A percentile compares a stretch with the other conserved stretches of the same genome.
Conservation (phyloP, 1,140 invertebrate genomes). For the Drosophila ohnishii region DNA sequence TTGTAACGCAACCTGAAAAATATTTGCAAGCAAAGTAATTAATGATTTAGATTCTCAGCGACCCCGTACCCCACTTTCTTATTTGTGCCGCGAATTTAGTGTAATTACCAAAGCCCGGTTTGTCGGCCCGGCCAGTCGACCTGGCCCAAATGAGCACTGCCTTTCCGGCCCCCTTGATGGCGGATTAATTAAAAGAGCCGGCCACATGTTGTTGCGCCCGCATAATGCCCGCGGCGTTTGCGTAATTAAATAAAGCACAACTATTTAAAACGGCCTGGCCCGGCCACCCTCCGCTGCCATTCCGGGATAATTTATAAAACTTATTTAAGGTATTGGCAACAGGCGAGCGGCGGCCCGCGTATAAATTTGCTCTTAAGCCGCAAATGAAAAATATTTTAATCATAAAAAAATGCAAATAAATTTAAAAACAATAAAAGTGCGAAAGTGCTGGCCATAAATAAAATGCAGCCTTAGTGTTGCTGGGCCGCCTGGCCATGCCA, state of each 20-base stretch:
- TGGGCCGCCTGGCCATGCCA: constrained; percentile 3
- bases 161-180: constrained; percentile 13
- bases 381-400: constrained; percentile 66
- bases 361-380: constrained; percentile 68
- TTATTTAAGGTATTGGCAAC: constrained; percentile 47
- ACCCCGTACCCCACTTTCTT: not conserved
- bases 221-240: constrained; percentile 45
- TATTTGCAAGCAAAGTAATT: not conserved
- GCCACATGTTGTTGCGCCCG: constrained; percentile 33
- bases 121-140: not conserved
- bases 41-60: not conserved
- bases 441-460: constrained; percentile 54
- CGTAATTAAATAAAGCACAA: constrained; percentile 63
- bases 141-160: constrained; percentile 13
- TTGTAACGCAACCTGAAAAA: not conserved
- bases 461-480: constrained; percentile 50
- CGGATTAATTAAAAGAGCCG: constrained; percentile 52
- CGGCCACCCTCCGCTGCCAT: not conserved
- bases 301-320: constrained; percentile 50
- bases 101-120: not conserved
- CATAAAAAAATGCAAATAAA: constrained; percentile 57
- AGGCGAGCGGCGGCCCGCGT: not conserved
- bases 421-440: constrained; percentile 62
- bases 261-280: constrained; percentile 41
- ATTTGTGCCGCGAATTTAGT: constrained; percentile 1